Evolutionary conservation across 2,888 invertebrate genomes (phyloP), one percentile per base, ranked within the genome.

Genomic region (Ornithoptera priamus): DNA sequence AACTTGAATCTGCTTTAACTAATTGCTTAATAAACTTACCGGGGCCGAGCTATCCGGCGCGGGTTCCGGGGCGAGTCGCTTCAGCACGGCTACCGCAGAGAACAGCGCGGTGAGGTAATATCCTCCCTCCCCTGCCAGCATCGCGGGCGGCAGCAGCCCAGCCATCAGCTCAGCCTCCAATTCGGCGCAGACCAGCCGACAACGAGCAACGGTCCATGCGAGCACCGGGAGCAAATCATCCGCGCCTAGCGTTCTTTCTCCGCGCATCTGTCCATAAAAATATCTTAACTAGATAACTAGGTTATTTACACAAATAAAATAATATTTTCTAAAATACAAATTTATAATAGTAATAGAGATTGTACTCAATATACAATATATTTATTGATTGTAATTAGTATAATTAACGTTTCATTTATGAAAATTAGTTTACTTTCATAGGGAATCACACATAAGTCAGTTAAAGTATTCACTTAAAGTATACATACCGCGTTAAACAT

Each of bases 141-240:
- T 89, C 0, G 98, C 97, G 1, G 97, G 97, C 71, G 99, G 99
- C 53, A 99, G 92, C 57, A 99, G 93, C 3, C 96, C 98, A 93
- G 98, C 98, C 98, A 99, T 99, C 84, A 98, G 97, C 83, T 98
- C 98, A 0, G 98, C 98, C 85, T 99, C 99, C 70, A 99, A 95
- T 90, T 99, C 99, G 0, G 98, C 98, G 46, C 97, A 96, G 10
- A 98, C 96, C 78, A 98, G 95, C 53, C 97, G 96, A 76, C 97
- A 97, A 73, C 97, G 96, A 1, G 98, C 97, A 75, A 99, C 93
- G 15, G 98, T 96, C 95, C 97, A 98, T 68, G 98, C 97, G 64
- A 99, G 94, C 69, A 98, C 95, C 0, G 98, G 98, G 68, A 99
- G 94, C 74, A 99, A 96, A 81, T 99, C 99, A 85, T 97, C 97